These are phyloP conservation scores for Pseudococcus viburni DNA, from an alignment of 2,888 invertebrate genomes.

Conservation along the genomic window DNA sequence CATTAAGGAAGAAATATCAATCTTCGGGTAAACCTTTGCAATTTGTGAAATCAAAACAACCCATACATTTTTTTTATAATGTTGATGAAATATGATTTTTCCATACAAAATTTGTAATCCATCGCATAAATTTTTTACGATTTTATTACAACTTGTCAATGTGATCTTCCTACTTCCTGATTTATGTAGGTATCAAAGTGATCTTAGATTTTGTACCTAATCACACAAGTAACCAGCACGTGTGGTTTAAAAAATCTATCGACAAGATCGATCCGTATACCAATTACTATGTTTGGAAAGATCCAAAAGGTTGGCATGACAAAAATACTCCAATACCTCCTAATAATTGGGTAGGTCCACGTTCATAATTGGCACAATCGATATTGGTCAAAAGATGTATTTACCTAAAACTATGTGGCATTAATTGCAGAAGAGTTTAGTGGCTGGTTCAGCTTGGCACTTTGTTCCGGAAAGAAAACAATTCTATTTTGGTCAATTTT, in stretches of 20 bases:
- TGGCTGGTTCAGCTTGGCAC: conserved; percentile 76
- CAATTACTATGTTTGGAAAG: conserved; percentile 86
- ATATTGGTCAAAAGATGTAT: too few species aligned
- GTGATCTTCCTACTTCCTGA: too few species aligned
- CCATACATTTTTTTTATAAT: too few species aligned
- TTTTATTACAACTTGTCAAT: too few species aligned
- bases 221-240: conserved; percentile 83
- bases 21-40: neutral
- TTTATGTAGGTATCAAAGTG: conserved; percentile 74
- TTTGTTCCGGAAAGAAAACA: conserved; percentile 77
- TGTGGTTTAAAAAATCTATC: conserved; percentile 85
- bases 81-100: too few species aligned
- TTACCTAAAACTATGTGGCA: too few species aligned
- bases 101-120: too few species aligned
- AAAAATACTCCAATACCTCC: conserved; percentile 75
- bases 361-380: too few species aligned
- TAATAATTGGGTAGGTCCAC: conserved; percentile 81
- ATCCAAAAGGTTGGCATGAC: conserved; percentile 72
- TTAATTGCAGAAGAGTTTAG: neutral
- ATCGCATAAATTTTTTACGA: too few species aligned
- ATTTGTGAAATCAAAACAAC: too few species aligned
- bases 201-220: conserved; percentile 81
- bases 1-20: neutral
- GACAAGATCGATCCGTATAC: conserved; percentile 76
- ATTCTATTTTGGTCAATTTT: conserved; percentile 81